Evolutionary conservation across 2,888 invertebrate species (phyloP).

Genomic region (Tineola bisselliella): DNA sequence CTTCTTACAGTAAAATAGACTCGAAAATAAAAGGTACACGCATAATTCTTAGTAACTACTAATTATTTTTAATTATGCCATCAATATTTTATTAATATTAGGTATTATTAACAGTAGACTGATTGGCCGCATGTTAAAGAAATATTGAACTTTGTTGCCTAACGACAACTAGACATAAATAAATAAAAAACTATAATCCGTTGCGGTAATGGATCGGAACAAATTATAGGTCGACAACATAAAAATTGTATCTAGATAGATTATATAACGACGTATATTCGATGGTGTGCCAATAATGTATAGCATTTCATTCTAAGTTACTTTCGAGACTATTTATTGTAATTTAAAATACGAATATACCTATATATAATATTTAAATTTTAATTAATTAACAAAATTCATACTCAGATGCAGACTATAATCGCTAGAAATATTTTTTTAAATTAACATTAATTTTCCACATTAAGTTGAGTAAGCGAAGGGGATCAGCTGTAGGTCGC

Average conservation of each 20-base stretch:
- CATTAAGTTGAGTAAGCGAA: background rate
- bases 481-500: slow-evolving; percentile 27
- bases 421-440: background rate
- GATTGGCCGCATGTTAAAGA: background rate
- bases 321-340: too few species aligned
- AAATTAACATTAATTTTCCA: slow-evolving; percentile 15
- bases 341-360: too few species aligned
- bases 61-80: background rate
- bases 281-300: too few species aligned
- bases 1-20: too few species aligned
- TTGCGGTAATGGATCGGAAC: background rate
- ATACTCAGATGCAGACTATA: too few species aligned
- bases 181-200: background rate
- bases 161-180: background rate
- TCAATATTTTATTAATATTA: too few species aligned
- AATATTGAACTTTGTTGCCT: background rate
- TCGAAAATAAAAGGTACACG: too few species aligned
- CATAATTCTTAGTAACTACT: too few species aligned
- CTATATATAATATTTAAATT: too few species aligned
- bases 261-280: background rate
- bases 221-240: background rate
- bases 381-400: too few species aligned
- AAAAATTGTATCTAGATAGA: background rate
- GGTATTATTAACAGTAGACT: too few species aligned
- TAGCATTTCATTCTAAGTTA: too few species aligned